phyloP scores from a whole-genome alignment of 2,888 invertebrate genomes.

The Thereva unica region DNA sequence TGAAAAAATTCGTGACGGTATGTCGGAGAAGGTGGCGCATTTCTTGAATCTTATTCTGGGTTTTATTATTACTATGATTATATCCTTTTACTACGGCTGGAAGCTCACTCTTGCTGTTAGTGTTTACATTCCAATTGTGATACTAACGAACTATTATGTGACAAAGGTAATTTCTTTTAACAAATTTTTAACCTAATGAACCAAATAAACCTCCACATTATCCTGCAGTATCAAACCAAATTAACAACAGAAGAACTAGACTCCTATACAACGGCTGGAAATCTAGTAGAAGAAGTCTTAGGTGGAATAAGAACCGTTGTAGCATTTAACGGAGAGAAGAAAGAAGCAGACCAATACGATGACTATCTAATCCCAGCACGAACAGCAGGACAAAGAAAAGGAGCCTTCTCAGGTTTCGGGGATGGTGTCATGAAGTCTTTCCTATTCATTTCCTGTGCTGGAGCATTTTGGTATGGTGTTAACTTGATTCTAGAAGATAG shows the following conservation, averaged over 20 bases:
- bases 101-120: conserved; percentile 81
- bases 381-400: conserved; percentile 67
- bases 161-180: conserved; percentile 65
- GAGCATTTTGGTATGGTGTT: conserved; percentile 83
- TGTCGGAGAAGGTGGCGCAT: conserved; percentile 82
- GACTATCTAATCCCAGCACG: conserved; percentile 66
- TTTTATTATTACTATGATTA: conserved; percentile 65
- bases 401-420: conserved; percentile 70
- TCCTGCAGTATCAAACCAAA: conserved; percentile 65
- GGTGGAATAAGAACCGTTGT: conserved; percentile 75
- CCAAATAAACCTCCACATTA: no score
- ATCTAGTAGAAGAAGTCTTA: conserved; percentile 76
- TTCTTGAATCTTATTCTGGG: conserved; percentile 64
- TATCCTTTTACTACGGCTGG: conserved; percentile 84
- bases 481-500: conserved; percentile 71
- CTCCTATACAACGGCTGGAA: conserved; percentile 77
- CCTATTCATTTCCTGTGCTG: conserved; percentile 73
- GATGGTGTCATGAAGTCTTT: conserved; percentile 74
- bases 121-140: conserved; percentile 76
- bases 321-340: conserved; percentile 77
- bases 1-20: conserved; percentile 80
- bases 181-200: not conserved
- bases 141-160: conserved; percentile 73
- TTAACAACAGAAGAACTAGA: conserved; percentile 68
- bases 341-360: conserved; percentile 69